Conservation (phyloP, 35 echinoderm and acorn worm species). For the Stichopus chloronotus region DNA sequence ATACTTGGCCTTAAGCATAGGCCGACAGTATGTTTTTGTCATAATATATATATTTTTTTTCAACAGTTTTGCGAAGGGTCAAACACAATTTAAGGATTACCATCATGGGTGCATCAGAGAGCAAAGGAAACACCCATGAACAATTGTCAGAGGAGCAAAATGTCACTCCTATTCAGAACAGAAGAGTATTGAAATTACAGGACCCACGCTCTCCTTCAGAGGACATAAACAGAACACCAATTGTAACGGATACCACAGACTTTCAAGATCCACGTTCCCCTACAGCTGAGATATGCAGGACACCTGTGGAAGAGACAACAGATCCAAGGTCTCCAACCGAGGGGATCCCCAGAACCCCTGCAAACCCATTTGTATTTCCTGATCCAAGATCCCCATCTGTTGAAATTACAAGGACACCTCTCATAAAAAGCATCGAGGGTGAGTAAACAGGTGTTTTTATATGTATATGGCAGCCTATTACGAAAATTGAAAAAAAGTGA, state of each 20-base stretch:
- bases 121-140: slow-evolving; percentile 40
- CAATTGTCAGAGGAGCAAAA: slow-evolving; percentile 26
- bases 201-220: slow-evolving; percentile 92
- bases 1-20: too few species aligned
- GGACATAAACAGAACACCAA: slow-evolving; percentile 78
- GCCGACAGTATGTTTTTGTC: too few species aligned
- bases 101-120: slow-evolving; percentile 82
- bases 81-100: slow-evolving; percentile 44
- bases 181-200: slow-evolving; percentile 58
- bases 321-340: slow-evolving; percentile 89
- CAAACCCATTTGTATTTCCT: slow-evolving; percentile 76
- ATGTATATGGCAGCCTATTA: too few species aligned
- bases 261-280: slow-evolving; percentile 82
- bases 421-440: slow-evolving; percentile 29
- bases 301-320: slow-evolving; percentile 62
- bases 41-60: too few species aligned
- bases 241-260: slow-evolving; percentile 58
- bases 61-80: slow-evolving; percentile 46
- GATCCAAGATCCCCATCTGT: slow-evolving; percentile 80
- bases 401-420: slow-evolving; percentile 60
- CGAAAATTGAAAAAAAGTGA: too few species aligned
- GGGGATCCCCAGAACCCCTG: slow-evolving; percentile 72
- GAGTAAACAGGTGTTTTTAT: background rate
- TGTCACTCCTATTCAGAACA: slow-evolving; percentile 66
- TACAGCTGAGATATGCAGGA: slow-evolving; percentile 67